These are phyloP conservation scores for Sarcophaga subvicina DNA, from an alignment of 2,888 invertebrate genomes.

Conservation along the genomic window DNA sequence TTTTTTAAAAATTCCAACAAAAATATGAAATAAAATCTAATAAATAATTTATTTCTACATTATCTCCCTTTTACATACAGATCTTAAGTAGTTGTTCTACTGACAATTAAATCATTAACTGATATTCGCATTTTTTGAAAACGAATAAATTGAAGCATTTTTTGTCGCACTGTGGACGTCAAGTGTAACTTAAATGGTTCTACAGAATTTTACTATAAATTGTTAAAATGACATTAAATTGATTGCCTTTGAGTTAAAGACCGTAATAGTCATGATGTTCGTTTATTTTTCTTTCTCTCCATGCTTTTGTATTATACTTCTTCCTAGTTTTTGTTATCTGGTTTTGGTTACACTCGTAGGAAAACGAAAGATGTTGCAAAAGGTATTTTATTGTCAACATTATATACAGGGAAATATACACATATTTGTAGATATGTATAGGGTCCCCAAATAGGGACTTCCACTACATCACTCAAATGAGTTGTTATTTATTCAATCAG, in stretches of 20 bases:
- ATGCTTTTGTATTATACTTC: neutral
- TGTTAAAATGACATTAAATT: conserved; percentile 68
- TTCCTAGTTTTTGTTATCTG: neutral
- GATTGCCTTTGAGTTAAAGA: conserved; percentile 67
- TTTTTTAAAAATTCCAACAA: neutral
- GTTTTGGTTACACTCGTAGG: neutral
- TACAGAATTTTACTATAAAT: conserved; percentile 57
- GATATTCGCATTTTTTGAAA: conserved; percentile 25
- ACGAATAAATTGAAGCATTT: conserved; percentile 44
- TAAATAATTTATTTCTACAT: too few relatives aligned
- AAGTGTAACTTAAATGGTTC: conserved; percentile 20
- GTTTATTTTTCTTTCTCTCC: conserved; percentile 29
- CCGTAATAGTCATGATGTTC: conserved; percentile 63
- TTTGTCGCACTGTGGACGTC: conserved; percentile 14
- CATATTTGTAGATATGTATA: too few relatives aligned
- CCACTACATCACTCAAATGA: too few relatives aligned
- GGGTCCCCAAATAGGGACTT: too few relatives aligned
- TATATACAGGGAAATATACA: too few relatives aligned
- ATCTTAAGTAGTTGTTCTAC: neutral
- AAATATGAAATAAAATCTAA: too few relatives aligned
- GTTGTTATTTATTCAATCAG: too few relatives aligned
- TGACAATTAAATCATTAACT: conserved; percentile 18
- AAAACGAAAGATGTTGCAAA: conserved; percentile 25
- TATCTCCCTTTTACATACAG: neutral
- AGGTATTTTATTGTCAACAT: conserved; percentile 17